Base-by-base conservation (phyloP, 2,113 vertebrate genomes). In the Leucoraja erinaceus region DNA sequence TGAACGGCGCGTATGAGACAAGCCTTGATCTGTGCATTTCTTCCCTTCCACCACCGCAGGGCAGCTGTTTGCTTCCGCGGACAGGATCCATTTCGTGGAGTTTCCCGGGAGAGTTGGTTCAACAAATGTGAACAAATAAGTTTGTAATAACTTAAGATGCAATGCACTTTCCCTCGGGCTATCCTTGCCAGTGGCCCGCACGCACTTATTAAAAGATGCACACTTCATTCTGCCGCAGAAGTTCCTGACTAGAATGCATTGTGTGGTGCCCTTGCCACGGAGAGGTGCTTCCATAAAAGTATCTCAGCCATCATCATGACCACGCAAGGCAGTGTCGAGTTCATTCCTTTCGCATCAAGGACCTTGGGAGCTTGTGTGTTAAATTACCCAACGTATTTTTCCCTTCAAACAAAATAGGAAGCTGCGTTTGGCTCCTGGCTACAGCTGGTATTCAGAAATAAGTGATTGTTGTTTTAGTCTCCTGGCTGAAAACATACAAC, bases 61-160 rank as follows among this genome's bases (percentile, higher is more conserved):
- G 93, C 95, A 95, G 93, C 84, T n/a, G 95, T 94, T 96, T 96
- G 95, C 95, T 96, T 95, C 95, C 96, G 95, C 95, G 94, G 94
- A 94, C 93, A 94, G 93, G 94, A 93, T 95, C 92, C 63, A 95
- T 94, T 93, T 94, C 38, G 93, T 93, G 93, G 94, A 94, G 90
- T 47, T 72, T 72, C 66, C 25, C 66, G 25, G 68, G 66, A 47
- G 68, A 31, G 72, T 72, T 28, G 25, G 18, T 74, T 68, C 28
- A 54, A 74, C 90, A 91, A 33, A 72, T 47, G 47, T 47, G 12
- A 91, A 91, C 68, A 74, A 91, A 72, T 72, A 72, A 91, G 90
- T 54, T 47, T 47, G 38, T 47, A 72, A 72, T 94, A 95, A 95
- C 93, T 74, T 92, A 95, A 94, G 83, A 93, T 94, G 94, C 95